Conservation (phyloP, 2,113 vertebrate species). For the Prolemur simus region DNA sequence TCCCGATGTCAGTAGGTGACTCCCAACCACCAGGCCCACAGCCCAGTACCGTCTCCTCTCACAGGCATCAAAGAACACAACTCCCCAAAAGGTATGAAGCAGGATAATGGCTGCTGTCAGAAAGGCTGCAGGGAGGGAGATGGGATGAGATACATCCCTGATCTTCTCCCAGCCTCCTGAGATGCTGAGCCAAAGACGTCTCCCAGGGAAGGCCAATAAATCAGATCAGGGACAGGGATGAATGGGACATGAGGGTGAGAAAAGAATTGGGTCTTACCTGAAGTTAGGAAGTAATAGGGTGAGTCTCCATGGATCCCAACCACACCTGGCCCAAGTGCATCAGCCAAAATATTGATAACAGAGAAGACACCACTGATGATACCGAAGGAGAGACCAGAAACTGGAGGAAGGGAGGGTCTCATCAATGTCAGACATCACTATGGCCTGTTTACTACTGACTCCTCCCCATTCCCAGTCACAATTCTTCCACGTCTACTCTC, state of each 20-base stretch:
- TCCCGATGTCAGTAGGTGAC: conserved; percentile 84
- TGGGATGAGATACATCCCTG: conserved; percentile 10
- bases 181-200: conserved; percentile 16
- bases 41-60: conserved; percentile 79
- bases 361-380: conserved; percentile 87
- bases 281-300: conserved; percentile 87
- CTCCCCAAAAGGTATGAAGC: conserved; percentile 88
- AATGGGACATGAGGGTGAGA: not conserved
- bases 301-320: conserved; percentile 88
- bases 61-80: conserved; percentile 88
- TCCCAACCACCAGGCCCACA: conserved; percentile 82
- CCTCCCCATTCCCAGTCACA: not conserved
- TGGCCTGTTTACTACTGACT: not conserved
- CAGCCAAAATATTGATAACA: conserved; percentile 83
- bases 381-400: conserved; percentile 87
- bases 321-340: conserved; percentile 84
- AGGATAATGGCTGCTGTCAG: conserved; percentile 86
- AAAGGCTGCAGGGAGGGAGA: conserved; percentile 80
- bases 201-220: conserved; percentile 18
- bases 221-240: conserved; percentile 10
- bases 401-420: conserved; percentile 70
- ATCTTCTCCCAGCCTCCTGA: conserved; percentile 54
- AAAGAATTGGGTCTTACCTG: conserved; percentile 76
- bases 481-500: conserved; percentile 39
- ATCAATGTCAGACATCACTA: not conserved